Conservation (phyloP, 2,888 invertebrate genomes). For the Antheraea yamamai region DNA sequence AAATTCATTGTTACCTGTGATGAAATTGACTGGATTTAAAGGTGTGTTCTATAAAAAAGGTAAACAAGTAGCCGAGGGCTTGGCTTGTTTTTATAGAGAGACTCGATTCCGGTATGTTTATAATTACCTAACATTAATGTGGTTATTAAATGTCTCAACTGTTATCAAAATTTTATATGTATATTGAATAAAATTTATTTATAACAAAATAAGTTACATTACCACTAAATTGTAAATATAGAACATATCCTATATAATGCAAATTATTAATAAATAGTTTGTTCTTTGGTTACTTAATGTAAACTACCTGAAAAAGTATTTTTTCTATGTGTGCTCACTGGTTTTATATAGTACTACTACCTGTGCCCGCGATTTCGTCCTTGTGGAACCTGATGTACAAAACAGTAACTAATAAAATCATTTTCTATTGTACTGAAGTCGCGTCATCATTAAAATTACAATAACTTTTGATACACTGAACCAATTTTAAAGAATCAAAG, state of each 20-base stretch:
- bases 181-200: background rate
- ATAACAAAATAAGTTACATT: background rate
- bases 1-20: constrained; percentile 83
- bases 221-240: background rate
- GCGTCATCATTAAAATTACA: too few species aligned
- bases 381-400: too few species aligned
- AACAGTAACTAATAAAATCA: too few species aligned
- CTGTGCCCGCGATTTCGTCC: too few species aligned
- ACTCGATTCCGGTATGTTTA: constrained; percentile 83
- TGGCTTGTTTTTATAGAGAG: constrained; percentile 88
- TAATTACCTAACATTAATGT: background rate
- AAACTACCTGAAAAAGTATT: too few species aligned
- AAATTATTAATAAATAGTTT: background rate
- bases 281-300: too few species aligned
- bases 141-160: background rate
- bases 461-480: too few species aligned
- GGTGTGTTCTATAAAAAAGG: constrained; percentile 88
- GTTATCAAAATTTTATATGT: background rate
- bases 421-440: too few species aligned
- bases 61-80: constrained; percentile 89
- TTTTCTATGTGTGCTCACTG: too few species aligned
- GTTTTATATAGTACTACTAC: too few species aligned
- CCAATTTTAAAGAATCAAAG: too few species aligned
- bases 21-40: constrained; percentile 79
- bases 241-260: background rate